Conservation (phyloP, 1,140 invertebrate genomes). For the Drosophila truncata region DNA sequence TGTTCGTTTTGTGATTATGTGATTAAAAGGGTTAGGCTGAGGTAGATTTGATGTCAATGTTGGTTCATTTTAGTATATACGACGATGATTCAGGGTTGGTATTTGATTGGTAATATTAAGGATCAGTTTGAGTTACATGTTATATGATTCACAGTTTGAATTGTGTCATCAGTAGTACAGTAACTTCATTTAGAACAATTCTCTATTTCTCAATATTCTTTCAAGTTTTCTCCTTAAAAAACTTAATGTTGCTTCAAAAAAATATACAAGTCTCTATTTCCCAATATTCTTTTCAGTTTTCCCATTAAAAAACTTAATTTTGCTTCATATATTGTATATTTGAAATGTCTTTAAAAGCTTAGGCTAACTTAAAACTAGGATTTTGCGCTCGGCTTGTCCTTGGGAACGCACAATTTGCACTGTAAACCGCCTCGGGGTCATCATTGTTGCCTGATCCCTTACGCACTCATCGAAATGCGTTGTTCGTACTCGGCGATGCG, state of each 20-base stretch:
- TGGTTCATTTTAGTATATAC: neutral
- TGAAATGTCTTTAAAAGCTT: constrained; percentile 39
- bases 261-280: neutral
- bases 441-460: constrained; percentile 1
- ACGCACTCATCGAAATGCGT: constrained; percentile 75
- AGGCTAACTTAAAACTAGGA: constrained; percentile 15
- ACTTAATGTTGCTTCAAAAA: neutral
- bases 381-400: constrained; percentile 47
- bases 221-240: neutral
- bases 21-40: constrained; percentile 2
- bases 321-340: constrained; percentile 23
- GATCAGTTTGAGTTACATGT: neutral
- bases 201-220: no score
- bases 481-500: constrained; percentile 80
- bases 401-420: constrained; percentile 54
- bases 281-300: neutral
- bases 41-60: neutral
- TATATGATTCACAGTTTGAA: neutral
- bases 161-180: neutral
- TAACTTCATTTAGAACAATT: neutral
- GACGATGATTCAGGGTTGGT: neutral
- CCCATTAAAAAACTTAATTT: neutral
- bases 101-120: neutral
- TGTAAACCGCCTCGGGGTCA: constrained; percentile 12
- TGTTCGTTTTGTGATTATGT: constrained; percentile 4